Percentiles rank a stretch among this genome's conserved stretches.
Conservation (phyloP, 2,113 vertebrate species). For the Protobothrops mucrosquamatus region DNA sequence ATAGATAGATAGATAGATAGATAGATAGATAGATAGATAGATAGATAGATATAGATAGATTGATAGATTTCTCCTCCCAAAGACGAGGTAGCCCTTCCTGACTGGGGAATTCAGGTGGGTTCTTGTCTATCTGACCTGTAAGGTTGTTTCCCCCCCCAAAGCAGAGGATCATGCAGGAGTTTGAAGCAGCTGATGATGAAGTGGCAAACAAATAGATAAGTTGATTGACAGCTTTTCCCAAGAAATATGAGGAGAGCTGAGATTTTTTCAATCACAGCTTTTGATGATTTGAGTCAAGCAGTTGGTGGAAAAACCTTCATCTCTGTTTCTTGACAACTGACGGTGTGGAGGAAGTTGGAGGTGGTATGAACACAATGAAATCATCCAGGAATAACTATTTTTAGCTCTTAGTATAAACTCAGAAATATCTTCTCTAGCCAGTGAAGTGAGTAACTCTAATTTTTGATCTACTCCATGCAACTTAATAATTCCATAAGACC, state of each 20-base stretch:
- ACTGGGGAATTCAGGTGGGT: neutral
- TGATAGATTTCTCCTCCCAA: neutral
- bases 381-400: neutral
- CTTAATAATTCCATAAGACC: neutral
- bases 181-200: neutral
- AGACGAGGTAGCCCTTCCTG: neutral
- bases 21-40: neutral
- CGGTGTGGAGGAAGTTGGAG: neutral
- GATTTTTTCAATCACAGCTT: neutral
- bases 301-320: neutral
- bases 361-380: neutral
- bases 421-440: neutral
- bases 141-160: fast-evolving
- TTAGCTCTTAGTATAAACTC: neutral
- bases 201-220: neutral
- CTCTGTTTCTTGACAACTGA: neutral
- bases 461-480: neutral
- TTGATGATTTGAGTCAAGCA: neutral
- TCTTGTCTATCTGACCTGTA: neutral
- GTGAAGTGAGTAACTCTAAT: neutral
- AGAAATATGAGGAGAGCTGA: slow-evolving; percentile 2
- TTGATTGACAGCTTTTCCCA: neutral
- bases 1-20: no score
- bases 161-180: neutral
- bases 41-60: neutral